A percentile compares a stretch with the other conserved stretches of the same genome.
phyloP scores from a whole-genome alignment of 2,797 vertebrate genomes.

The Cirrhinus mrigala region DNA sequence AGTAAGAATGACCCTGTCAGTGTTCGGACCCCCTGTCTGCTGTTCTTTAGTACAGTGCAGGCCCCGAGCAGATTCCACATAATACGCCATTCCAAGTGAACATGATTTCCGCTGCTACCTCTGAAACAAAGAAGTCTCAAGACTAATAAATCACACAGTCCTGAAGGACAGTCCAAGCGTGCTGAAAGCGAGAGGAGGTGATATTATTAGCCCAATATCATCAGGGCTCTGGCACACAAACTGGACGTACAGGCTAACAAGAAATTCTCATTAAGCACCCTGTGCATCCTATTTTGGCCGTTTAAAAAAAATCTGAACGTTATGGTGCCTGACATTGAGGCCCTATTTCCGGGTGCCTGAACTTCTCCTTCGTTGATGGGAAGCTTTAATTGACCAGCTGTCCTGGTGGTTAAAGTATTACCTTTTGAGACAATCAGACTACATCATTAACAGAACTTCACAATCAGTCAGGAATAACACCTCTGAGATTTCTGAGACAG shows the following conservation, averaged over 20 bases:
- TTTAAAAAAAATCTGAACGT: not conserved
- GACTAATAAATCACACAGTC: constrained; percentile 56
- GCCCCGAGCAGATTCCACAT: constrained; percentile 16
- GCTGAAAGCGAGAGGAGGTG: constrained; percentile 13
- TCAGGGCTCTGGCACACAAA: constrained; percentile 40
- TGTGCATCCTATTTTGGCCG: not conserved
- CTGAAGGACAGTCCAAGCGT: constrained; percentile 36
- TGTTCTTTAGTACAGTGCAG: not conserved
- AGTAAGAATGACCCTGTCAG: constrained; percentile 14
- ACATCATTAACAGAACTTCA: constrained; percentile 17
- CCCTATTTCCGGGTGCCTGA: not conserved
- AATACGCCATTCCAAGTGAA: constrained; percentile 4
- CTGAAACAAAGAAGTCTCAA: constrained; percentile 48
- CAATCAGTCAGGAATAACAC: constrained; percentile 6
- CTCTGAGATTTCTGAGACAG: constrained; percentile 14
- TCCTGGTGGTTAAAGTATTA: constrained; percentile 3
- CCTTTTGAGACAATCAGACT: constrained; percentile 13
- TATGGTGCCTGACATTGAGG: not conserved
- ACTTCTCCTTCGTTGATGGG: constrained; percentile 6
- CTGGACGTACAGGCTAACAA: not conserved
- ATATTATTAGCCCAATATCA: constrained; percentile 50
- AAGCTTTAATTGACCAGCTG: constrained; percentile 26
- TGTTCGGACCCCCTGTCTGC: not conserved
- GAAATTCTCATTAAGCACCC: constrained; percentile 11
- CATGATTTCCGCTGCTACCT: constrained; percentile 15